Evolutionary conservation across 2,888 invertebrate genomes (phyloP), one percentile per base, ranked within the genome.

Genomic region (Chrysodeixis includens): DNA sequence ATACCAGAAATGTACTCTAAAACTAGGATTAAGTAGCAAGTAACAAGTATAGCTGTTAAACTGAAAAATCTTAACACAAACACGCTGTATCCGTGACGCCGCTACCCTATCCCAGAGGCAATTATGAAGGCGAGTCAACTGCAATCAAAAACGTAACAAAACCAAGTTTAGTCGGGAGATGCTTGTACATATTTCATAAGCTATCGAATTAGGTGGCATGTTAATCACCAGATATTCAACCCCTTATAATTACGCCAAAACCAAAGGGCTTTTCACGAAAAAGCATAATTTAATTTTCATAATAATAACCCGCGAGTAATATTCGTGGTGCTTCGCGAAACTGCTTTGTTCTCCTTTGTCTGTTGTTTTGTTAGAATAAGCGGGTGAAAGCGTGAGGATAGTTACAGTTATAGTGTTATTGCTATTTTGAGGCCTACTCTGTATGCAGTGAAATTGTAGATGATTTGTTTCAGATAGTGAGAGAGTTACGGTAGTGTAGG

Each of bases 91-190:
- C 30, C 54, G 68, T 73, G 18, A 72, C 59, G 76, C 74, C 77
- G 76, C 86, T 92, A 92, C 93, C 93, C 93, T 91, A 89, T 89
- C 91, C 93, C 93, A 92, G 87, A 93, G 92, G 93, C 93, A 93
- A 94, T 94, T 93, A 94, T 92, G 91, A 92, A 89, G 87, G 87
- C 87, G 90, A 89, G 90, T 90, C 87, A 93, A 92, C 92, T 90
- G 92, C 93, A 94, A 94, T 94, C 93, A 93, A 93, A 94, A 93
- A 93, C 91, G 87, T 90, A 89, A 87, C 90, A 92, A 93, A 93
- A 93, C 92, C 92, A 79, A 89, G 92, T 88, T 92, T 88, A 87
- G 87, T 83, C 80, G 91, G 88, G 77, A 88, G 92, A 92, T 87
- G 82, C 88, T 88, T 85, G 88, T 93, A 86, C 93, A 93, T 93